phyloP scores from a whole-genome alignment of 2,797 vertebrate species.

The Helostoma temminkii region DNA sequence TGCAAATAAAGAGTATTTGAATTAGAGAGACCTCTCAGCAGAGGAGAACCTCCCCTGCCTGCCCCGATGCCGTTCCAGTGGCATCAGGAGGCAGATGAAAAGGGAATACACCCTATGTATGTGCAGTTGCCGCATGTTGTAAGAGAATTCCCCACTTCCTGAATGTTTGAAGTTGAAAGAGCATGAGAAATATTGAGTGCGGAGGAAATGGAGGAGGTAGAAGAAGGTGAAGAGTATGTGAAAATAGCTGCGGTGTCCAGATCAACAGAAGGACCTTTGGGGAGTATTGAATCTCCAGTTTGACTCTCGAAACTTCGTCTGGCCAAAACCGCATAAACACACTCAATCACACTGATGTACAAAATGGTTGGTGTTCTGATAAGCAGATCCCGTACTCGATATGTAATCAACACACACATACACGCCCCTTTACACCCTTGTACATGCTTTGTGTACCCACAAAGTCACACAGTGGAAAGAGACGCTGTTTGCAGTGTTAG shows the following conservation, averaged over 20 bases:
- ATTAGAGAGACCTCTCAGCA: slow-evolving; percentile 54
- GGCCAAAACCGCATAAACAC: slow-evolving; percentile 19
- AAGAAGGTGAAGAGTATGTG: slow-evolving; percentile 29
- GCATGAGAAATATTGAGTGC: slow-evolving; percentile 61
- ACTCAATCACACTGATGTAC: slow-evolving; percentile 4
- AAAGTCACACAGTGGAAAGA: too few species aligned
- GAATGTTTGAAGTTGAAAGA: slow-evolving; percentile 75
- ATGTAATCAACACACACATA: slow-evolving; percentile 26
- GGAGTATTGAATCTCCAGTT: slow-evolving; percentile 53
- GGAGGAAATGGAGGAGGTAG: slow-evolving; percentile 35
- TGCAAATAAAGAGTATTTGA: slow-evolving; percentile 63
- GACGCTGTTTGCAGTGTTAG: too few species aligned
- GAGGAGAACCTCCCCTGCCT: slow-evolving; percentile 55
- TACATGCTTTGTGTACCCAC: not conserved
- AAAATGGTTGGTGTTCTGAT: slow-evolving; percentile 27
- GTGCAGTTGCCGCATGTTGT: slow-evolving; percentile 43
- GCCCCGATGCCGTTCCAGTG: too few species aligned
- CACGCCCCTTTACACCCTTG: not conserved
- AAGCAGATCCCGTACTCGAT: slow-evolving; percentile 33
- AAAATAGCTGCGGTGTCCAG: slow-evolving; percentile 66
- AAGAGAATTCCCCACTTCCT: slow-evolving; percentile 50
- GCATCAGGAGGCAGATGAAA: slow-evolving; percentile 51
- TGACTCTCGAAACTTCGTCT: slow-evolving; percentile 33
- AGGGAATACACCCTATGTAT: slow-evolving; percentile 52
- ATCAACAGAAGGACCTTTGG: slow-evolving; percentile 62